These are phyloP conservation scores for Eristalinus aeneus DNA, from an alignment of 2,888 invertebrate genomes.

Conservation along the genomic window DNA sequence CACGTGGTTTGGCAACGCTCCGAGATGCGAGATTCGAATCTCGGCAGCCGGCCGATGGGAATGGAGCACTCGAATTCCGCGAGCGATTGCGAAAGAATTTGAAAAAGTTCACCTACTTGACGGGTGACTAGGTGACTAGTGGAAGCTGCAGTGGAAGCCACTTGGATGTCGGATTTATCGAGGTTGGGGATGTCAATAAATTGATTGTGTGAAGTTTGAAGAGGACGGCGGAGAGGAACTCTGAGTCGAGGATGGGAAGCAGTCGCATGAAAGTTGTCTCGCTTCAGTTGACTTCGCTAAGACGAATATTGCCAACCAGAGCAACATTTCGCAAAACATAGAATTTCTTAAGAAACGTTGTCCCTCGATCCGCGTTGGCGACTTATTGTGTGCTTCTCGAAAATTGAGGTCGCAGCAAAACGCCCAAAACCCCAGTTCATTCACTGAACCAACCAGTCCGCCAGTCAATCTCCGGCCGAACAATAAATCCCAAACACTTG, in stretches of 20 bases:
- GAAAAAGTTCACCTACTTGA: too few species aligned
- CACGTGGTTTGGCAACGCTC: neutral
- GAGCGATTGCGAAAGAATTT: neutral
- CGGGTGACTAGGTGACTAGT: neutral
- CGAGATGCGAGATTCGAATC: neutral
- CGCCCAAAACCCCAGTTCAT: too few species aligned
- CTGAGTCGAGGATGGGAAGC: neutral
- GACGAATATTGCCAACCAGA: too few species aligned
- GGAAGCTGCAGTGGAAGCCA: neutral
- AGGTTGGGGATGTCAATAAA: neutral
- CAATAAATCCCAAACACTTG: conserved; percentile 49
- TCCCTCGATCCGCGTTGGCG: too few species aligned
- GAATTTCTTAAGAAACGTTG: too few species aligned
- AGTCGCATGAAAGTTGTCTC: neutral
- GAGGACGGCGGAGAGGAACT: neutral
- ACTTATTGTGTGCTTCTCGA: too few species aligned
- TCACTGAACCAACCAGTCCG: too few species aligned
- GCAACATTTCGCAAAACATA: too few species aligned
- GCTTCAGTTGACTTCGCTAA: too few species aligned
- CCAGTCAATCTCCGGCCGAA: neutral
- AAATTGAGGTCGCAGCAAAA: too few species aligned
- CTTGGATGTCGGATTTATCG: neutral
- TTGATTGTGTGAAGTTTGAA: too few species aligned
- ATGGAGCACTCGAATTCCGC: neutral
- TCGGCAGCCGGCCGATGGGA: neutral